Evolutionary conservation across 2,113 vertebrate species (phyloP).

Genomic region (Elephas maximus): DNA sequence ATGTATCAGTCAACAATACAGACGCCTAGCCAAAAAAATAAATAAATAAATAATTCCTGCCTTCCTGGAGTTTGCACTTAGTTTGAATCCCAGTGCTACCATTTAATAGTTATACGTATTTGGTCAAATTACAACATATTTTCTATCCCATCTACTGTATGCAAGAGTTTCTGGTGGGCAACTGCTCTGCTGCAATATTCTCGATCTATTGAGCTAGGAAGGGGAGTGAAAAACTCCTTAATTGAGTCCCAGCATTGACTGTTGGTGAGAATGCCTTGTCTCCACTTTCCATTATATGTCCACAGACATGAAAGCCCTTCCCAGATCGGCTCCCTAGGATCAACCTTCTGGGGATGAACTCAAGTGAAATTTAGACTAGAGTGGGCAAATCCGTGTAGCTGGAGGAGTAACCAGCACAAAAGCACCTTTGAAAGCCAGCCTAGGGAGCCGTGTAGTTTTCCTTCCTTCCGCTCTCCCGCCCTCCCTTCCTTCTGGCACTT

Average conservation of each 20-base stretch:
- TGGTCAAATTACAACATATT: neutral
- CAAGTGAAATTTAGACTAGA: neutral
- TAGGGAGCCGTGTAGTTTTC: neutral
- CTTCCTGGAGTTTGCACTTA: too few relatives aligned
- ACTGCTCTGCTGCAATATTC: neutral
- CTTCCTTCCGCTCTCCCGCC: neutral
- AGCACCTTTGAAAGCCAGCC: constrained; percentile 55
- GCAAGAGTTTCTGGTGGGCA: neutral
- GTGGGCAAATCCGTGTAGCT: neutral
- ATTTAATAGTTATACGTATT: neutral
- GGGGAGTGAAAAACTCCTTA: neutral
- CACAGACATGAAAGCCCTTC: neutral
- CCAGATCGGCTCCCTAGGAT: neutral
- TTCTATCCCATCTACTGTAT: neutral
- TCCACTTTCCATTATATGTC: rapidly evolving
- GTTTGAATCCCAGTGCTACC: neutral
- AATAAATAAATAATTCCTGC: too few relatives aligned
- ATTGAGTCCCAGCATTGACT: neutral
- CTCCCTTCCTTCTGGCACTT: neutral
- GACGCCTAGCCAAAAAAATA: too few relatives aligned
- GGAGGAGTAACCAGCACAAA: neutral
- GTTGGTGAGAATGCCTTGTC: neutral
- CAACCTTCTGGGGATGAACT: neutral
- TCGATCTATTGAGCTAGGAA: neutral
- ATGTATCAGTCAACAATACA: neutral